phyloP scores from a whole-genome alignment of 2,113 vertebrate genomes.

The human region DNA sequence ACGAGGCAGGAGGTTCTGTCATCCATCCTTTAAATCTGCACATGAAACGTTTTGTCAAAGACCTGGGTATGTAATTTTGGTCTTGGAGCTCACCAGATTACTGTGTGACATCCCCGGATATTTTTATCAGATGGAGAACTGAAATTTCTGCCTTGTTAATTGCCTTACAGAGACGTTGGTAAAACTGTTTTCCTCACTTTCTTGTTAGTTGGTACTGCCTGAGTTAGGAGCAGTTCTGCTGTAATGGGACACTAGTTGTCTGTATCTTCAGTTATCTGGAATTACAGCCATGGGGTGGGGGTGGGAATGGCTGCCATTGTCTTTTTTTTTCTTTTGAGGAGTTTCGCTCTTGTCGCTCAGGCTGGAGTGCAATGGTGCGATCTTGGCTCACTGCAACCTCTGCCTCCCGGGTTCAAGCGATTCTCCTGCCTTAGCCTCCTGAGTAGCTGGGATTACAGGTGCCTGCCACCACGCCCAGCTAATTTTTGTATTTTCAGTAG shows the following conservation, averaged over 20 bases:
- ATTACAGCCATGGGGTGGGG: conserved; percentile 52
- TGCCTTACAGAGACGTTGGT: neutral
- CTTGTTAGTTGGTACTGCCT: neutral
- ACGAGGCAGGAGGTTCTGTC: conserved; percentile 89
- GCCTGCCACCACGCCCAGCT: too few relatives aligned
- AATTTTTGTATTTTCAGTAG: too few relatives aligned
- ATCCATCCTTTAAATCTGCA: conserved; percentile 96
- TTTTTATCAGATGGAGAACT: conserved; percentile 36
- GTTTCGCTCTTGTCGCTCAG: too few relatives aligned
- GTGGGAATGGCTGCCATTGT: neutral
- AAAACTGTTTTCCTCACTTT: neutral
- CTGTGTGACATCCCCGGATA: neutral
- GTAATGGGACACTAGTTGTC: conserved; percentile 66
- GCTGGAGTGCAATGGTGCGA: too few relatives aligned
- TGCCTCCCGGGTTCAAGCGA: too few relatives aligned
- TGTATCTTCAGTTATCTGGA: conserved; percentile 65
- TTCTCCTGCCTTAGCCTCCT: too few relatives aligned
- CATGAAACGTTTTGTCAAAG: conserved; percentile 95
- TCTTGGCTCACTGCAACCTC: too few relatives aligned
- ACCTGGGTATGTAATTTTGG: conserved; percentile 86
- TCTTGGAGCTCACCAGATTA: neutral
- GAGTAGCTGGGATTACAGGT: too few relatives aligned
- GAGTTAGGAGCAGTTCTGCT: neutral
- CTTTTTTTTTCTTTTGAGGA: too few relatives aligned
- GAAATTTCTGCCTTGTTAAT: conserved; percentile 5